A percentile compares a stretch with the other conserved stretches of the same genome.
phyloP scores from a whole-genome alignment of 2,888 invertebrate species.

The Pyrrhosoma nymphula region DNA sequence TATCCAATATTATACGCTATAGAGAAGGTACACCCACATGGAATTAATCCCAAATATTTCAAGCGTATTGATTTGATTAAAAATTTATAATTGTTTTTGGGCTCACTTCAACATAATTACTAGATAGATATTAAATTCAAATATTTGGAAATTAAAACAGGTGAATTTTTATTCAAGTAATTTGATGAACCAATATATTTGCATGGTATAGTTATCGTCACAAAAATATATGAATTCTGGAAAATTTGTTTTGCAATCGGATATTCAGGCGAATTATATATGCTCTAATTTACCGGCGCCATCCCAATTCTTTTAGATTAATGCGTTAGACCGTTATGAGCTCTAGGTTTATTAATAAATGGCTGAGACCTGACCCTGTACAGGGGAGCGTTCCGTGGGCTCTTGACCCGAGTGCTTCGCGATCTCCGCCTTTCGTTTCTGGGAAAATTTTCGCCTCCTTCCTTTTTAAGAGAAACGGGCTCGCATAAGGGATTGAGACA shows the following conservation, averaged over 20 bases:
- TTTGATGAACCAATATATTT: no score
- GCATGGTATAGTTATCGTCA: no score
- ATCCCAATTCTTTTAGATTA: neutral
- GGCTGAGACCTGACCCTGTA: neutral
- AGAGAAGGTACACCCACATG: neutral
- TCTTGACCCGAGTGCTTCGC: neutral
- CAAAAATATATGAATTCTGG: no score
- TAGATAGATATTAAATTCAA: no score
- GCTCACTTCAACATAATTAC: no score
- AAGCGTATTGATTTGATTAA: no score
- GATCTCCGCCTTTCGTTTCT: neutral
- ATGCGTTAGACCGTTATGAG: neutral
- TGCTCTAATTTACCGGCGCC: no score
- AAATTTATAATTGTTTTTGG: no score
- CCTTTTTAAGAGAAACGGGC: neutral
- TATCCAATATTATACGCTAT: neutral
- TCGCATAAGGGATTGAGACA: neutral
- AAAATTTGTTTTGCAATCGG: no score
- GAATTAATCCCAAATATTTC: neutral
- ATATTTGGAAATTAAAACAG: no score
- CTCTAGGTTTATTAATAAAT: neutral
- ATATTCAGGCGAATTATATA: no score
- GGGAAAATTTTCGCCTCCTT: neutral
- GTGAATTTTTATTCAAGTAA: no score
- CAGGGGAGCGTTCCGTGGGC: neutral